Conservation (phyloP, 2,888 invertebrate genomes). For the Cheilosia soror region DNA sequence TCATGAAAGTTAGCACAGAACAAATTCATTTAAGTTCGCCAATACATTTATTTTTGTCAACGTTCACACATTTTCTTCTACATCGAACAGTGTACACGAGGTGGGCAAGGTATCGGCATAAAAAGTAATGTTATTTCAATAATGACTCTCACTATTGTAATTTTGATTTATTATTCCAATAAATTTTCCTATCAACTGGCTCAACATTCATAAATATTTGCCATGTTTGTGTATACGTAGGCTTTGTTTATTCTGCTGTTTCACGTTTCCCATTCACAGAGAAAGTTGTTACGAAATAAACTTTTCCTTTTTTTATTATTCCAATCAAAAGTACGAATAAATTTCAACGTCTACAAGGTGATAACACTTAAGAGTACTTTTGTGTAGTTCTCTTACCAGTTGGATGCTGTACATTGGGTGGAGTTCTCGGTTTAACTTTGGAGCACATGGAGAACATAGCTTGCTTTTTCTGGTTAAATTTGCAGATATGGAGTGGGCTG, state of each 20-base stretch:
- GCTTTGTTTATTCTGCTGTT: constrained; percentile 7
- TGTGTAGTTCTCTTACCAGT: constrained; percentile 79
- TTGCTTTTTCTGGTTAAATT: constrained; percentile 60
- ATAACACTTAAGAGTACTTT: constrained; percentile 49
- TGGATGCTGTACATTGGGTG: constrained; percentile 79
- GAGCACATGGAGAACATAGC: constrained; percentile 84
- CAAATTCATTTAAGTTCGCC: background rate
- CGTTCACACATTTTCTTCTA: background rate
- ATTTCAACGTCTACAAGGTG: constrained; percentile 56
- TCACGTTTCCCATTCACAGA: constrained; percentile 5
- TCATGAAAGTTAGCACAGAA: background rate
- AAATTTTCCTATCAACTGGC: constrained; percentile 18
- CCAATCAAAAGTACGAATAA: constrained; percentile 60
- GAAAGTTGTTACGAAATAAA: constrained; percentile 38
- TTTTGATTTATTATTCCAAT: constrained; percentile 39
- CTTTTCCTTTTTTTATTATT: constrained; percentile 56
- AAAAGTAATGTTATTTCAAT: constrained; percentile 1
- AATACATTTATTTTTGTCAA: background rate
- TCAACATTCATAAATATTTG: constrained; percentile 14
- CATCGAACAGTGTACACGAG: background rate
- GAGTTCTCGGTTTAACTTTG: constrained; percentile 82
- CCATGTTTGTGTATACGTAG: constrained; percentile 8
- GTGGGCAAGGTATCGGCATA: background rate
- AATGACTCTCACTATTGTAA: background rate
- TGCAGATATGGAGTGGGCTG: constrained; percentile 4